Evolutionary conservation across 2,888 invertebrate species (phyloP).

Genomic region (Arenicola marina): DNA sequence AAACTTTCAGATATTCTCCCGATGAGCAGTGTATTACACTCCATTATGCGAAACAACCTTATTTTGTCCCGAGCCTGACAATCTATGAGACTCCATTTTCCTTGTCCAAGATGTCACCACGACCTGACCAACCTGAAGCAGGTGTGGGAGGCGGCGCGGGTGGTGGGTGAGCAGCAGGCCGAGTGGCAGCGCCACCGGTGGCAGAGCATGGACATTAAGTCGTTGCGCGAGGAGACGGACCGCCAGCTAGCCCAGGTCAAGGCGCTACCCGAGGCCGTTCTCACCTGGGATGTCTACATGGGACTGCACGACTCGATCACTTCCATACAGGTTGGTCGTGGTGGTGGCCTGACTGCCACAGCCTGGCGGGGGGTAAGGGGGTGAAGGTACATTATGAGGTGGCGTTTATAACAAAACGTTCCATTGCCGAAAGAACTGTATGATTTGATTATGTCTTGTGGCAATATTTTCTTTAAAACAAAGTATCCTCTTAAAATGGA

Average conservation of each 20-base stretch:
- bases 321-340: constrained; percentile 45
- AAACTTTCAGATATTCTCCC: no score
- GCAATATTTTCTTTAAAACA: no score
- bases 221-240: constrained; percentile 53
- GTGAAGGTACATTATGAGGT: no score
- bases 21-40: no score
- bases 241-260: constrained; percentile 55
- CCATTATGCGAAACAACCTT: no score
- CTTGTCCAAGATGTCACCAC: constrained; percentile 48
- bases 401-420: no score
- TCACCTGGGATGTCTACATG: constrained; percentile 58
- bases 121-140: constrained; percentile 55
- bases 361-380: no score
- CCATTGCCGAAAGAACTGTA: no score
- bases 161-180: constrained; percentile 55
- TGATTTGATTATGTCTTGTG: no score
- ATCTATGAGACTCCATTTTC: no score
- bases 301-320: constrained; percentile 56
- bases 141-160: constrained; percentile 58
- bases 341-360: neutral
- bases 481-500: no score
- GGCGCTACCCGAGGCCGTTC: constrained; percentile 54
- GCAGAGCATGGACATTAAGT: constrained; percentile 59
- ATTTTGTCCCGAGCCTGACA: no score
- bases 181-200: constrained; percentile 60